phyloP scores from a whole-genome alignment of 2,113 vertebrate genomes.

The Megaceryle maxima region DNA sequence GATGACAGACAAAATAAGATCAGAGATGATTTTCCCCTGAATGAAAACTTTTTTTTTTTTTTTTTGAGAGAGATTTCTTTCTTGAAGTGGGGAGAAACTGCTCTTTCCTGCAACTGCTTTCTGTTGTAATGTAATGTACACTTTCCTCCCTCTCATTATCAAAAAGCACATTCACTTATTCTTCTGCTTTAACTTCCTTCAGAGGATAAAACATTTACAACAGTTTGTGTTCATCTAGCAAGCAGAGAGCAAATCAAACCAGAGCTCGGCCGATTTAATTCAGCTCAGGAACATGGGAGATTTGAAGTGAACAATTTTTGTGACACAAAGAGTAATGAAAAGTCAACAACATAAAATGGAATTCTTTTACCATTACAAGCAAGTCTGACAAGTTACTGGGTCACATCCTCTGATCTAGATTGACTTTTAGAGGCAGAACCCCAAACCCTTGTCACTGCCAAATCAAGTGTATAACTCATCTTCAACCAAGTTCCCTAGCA shows the following conservation, averaged over 20 bases:
- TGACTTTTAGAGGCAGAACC: neutral
- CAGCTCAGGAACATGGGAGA: neutral
- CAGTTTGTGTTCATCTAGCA: neutral
- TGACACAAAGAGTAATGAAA: slow-evolving; percentile 49
- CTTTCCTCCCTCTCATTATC: neutral
- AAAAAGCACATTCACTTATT: neutral
- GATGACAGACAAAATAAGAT: neutral
- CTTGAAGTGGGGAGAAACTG: neutral
- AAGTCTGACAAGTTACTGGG: slow-evolving; percentile 26
- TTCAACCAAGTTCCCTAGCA: neutral
- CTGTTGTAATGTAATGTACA: neutral
- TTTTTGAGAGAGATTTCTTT: neutral
- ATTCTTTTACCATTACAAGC: slow-evolving; percentile 6
- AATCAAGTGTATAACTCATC: neutral
- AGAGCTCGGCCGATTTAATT: neutral
- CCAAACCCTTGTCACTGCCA: neutral
- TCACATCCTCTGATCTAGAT: slow-evolving; percentile 10
- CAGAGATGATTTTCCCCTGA: neutral
- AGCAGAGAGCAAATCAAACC: neutral
- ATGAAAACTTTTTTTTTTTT: neutral
- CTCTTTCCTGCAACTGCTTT: neutral
- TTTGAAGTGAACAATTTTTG: slow-evolving; percentile 37
- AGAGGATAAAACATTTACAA: neutral
- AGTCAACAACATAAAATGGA: neutral
- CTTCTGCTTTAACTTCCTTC: neutral